Base-by-base conservation (phyloP, 2,113 vertebrate species). In the Colaptes auratus region DNA sequence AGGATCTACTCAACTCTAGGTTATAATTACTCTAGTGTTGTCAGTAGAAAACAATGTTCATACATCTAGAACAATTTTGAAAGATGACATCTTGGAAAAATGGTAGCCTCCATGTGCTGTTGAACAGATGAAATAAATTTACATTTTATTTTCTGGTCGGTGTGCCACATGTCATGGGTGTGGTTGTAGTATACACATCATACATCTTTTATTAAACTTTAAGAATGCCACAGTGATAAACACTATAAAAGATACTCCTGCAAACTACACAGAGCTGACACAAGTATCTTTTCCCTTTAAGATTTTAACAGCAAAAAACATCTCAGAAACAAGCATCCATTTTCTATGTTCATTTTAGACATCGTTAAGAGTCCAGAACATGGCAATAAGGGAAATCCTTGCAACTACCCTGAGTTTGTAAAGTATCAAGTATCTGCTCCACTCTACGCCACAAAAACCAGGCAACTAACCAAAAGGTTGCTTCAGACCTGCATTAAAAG, bases 61-160 rank as follows among this genome's bases (percentile, higher is more conserved):
- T 81, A 93, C 91, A 85, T 50, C 50, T 18, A 89, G 35, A 85
- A 95, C 63, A 90, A 86, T 85, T 95, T 82, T 69, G 60, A 65
- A 83, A 80, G 23, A 77, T 12, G 10, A 55, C 10, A 53, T 56
- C 39, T 70, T 52, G 59, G 66, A 82, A 27, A 82, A 87, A 69
- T 20, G 8, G n/a, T 75, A 79, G 39, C 36, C 50, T 79, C 42
- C 61, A 78, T 48, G 65, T 44, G 61, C 58, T 71, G 11, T 48
- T 5, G 2, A 88, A 72, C 8, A 88, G 33, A 7, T 71, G 42
- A 76, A 76, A 86, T 28, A 44, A 44, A 77, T 86, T 64, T 35
- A n/a, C 13, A 9, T 53, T 86, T 59, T 21, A 48, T 60, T 84
- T 94, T 78, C 36, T 67, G 65, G 33, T 18, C 44, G 69, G 60